Evolutionary conservation across 1,140 invertebrate genomes (phyloP), one percentile per base, ranked within the genome.

Genomic region (Eumaeus atala): DNA sequence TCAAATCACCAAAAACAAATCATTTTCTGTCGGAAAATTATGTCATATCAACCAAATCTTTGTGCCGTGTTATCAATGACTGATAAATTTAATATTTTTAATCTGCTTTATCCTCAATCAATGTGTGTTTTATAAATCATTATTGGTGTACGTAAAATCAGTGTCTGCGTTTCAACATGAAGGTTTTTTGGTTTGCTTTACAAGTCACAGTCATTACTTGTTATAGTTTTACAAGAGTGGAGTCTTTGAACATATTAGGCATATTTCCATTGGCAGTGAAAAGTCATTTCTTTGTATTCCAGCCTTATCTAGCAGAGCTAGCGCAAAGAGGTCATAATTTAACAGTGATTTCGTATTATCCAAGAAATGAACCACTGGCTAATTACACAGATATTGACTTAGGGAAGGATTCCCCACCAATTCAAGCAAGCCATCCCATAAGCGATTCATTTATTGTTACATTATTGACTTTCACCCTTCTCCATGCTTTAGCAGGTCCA

Each of bases 241-340:
- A 58, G 37, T 54, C 64, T 8, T 59, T 79, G 9, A 74, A 82
- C 42, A 91, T 95, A 47, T 70, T 95, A n/a, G 92, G 87, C 1
- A 61, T 93, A 9, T 91, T 94, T 62, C 90, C 91, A 1, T 91
- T 92, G 76, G 84, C 89, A 0, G 91, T 92, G 0, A 91, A 90
- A 62, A 95, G 93, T 67, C 94, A 95, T 67, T 93, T 92, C 61
- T 88, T 90, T 38, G 91, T 93, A 14, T 92, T 92, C 62, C 81
- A 90, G 42, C 91, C 91, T 1, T 80, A 94, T 3, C 72, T 94
- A 52, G 72, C 89, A 10, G 91, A 90, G 57, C 67, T 95, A 38
- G 90, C 89, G 0, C 79, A 72, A 18, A 88, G 89, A 51, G 93
- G 93, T 6, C 93, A 95, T 64, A 87, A 93, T 21, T 51, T 95